Conservation (phyloP, 1,140 invertebrate genomes). For the Drosophila bocqueti region DNA sequence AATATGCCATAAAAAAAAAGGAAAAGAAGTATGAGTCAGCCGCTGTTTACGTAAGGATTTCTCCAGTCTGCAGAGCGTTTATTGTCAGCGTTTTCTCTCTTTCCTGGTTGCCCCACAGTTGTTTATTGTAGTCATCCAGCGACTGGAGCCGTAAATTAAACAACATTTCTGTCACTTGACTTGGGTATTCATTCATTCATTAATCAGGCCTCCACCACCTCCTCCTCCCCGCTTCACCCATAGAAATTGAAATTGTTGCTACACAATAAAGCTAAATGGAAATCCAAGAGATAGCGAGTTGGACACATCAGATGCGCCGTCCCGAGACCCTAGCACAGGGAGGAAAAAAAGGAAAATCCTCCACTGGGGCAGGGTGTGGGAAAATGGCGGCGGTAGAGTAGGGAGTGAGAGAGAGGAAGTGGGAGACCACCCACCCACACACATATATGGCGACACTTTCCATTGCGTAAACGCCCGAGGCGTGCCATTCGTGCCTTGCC, state of each 20-base stretch:
- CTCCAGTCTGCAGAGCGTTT: constrained; percentile 17
- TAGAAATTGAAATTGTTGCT: constrained; percentile 39
- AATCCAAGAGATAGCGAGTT: constrained; percentile 53
- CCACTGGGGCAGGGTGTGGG: not conserved
- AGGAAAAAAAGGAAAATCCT: constrained; percentile 10
- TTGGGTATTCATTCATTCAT: constrained; percentile 53
- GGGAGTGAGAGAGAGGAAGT: constrained; percentile 17
- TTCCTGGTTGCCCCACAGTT: constrained; percentile 25
- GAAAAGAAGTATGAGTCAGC: constrained; percentile 29
- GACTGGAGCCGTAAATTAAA: constrained; percentile 45
- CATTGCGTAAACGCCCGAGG: constrained; percentile 64
- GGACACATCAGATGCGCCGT: constrained; percentile 27
- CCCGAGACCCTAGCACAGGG: constrained; percentile 2
- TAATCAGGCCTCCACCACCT: constrained; percentile 52
- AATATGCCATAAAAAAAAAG: constrained; percentile 29
- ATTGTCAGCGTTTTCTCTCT: constrained; percentile 35
- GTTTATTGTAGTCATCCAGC: constrained; percentile 25
- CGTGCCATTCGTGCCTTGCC: constrained; percentile 36
- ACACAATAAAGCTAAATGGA: constrained; percentile 52
- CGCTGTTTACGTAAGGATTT: constrained; percentile 47
- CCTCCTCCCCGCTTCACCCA: not conserved
- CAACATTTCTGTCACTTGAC: constrained; percentile 49
- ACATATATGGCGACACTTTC: constrained; percentile 55
- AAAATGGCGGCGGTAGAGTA: not conserved
- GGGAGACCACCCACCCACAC: constrained; percentile 54